Evolutionary conservation across 2,113 vertebrate species (phyloP).

Genomic region (Esox niger): DNA sequence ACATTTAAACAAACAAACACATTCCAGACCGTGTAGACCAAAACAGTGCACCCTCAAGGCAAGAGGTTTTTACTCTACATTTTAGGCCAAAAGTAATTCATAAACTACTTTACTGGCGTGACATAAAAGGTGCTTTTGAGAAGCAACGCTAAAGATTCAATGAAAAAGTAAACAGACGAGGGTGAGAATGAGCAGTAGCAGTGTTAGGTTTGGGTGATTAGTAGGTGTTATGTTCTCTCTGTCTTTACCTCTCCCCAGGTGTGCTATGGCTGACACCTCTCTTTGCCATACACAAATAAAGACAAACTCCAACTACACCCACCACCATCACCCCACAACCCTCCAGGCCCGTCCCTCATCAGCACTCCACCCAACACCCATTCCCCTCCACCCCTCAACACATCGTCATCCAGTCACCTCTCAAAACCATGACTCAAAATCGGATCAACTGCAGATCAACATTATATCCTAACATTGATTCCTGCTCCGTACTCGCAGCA

Average conservation of each 20-base stretch:
- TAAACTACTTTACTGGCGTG: constrained; percentile 17
- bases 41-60: constrained; percentile 28
- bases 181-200: too few species aligned
- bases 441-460: constrained; percentile 20
- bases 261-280: too few species aligned
- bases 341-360: not conserved
- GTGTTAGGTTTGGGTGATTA: too few species aligned
- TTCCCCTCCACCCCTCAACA: not conserved
- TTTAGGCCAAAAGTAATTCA: constrained; percentile 2
- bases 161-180: not conserved
- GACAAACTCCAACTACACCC: too few species aligned
- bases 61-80: constrained; percentile 12
- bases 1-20: not conserved
- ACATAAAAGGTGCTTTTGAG: not conserved
- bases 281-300: too few species aligned
- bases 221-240: too few species aligned
- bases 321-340: not conserved
- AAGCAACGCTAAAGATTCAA: not conserved
- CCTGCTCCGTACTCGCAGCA: not conserved
- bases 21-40: not conserved
- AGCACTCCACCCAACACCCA: not conserved
- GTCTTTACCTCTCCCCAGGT: too few species aligned
- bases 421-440: not conserved
- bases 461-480: constrained; percentile 25
- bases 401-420: not conserved